Base-by-base conservation (phyloP, 2,113 vertebrate genomes). In the Podarcis raffonei region DNA sequence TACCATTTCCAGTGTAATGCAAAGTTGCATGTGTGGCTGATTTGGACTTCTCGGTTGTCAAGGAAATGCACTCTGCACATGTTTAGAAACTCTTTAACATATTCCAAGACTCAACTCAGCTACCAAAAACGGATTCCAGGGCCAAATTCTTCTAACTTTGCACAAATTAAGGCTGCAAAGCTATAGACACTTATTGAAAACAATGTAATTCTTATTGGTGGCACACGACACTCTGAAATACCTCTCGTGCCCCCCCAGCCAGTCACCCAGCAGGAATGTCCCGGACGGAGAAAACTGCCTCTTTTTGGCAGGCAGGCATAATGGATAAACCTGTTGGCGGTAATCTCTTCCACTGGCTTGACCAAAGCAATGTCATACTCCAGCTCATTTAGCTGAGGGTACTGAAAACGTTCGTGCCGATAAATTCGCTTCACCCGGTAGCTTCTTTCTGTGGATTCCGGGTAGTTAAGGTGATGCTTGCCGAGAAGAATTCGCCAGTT, bases 231-330 rank as follows among this genome's bases (percentile, higher is more conserved):
- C 0, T 0, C 25, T 35, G 9, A 11, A 88, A 89, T 91, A 97
- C 94, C 97, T 89, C 93, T 85, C 37, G 95, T 97, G 91, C 96
- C 90, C 0, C 96, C 96, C 96, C 97, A 96, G 85, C 96, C 97
- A 0, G 97, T 96, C 27, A 96, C 96, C 96, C 96, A 97, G 92
- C 97, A 97, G 94, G 95, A 96, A 86, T 97, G 96, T 48, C 96
- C 97, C 0, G 92, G 96, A 12, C 82, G 93, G 57, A 96, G 96
- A 82, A 66, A 87, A 88, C 87, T 96, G 92, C 96, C 96, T 91
- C 94, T 97, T 94, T 92, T 93, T 88, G 97, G 97, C 94, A 97
- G 97, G 94, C 98, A 97, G 92, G 96, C 96, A 79, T 95, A 97
- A 91, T 91, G 92, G 87, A 97, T 95, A 87, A 95, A 96, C 91